Evolutionary conservation across 2,888 invertebrate species (phyloP).

Genomic region (Pyrrhia umbra): DNA sequence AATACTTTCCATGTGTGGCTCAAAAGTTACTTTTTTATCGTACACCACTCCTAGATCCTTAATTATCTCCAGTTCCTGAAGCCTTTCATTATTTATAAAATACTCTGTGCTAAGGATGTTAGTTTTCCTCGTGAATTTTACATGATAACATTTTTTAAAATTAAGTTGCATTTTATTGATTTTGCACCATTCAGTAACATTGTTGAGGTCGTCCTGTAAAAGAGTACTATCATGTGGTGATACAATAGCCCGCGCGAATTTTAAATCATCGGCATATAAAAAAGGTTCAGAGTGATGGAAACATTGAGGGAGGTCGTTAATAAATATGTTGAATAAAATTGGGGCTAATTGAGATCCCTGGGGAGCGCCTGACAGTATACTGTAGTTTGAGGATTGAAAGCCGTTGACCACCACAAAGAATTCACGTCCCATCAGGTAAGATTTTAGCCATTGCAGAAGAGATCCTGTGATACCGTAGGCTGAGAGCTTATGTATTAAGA

Average conservation of each 20-base stretch:
- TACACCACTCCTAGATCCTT: not conserved
- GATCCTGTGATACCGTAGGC: not conserved
- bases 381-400: not conserved
- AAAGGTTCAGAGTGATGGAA: not conserved
- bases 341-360: not conserved
- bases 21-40: not conserved
- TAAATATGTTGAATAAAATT: not conserved
- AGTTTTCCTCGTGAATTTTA: not conserved
- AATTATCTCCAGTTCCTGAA: not conserved
- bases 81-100: not conserved
- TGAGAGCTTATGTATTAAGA: not conserved
- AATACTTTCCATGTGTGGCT: not conserved
- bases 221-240: not conserved
- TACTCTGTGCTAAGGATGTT: not conserved
- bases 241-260: not conserved
- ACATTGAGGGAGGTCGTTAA: not conserved
- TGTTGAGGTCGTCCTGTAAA: not conserved
- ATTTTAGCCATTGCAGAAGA: not conserved
- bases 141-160: not conserved
- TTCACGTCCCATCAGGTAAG: not conserved
- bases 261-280: not conserved
- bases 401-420: not conserved
- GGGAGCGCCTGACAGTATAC: not conserved
- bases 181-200: not conserved
- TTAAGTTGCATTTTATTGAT: not conserved